Base-by-base conservation (phyloP, 2,888 invertebrate genomes). In the Spilarctia lutea region DNA sequence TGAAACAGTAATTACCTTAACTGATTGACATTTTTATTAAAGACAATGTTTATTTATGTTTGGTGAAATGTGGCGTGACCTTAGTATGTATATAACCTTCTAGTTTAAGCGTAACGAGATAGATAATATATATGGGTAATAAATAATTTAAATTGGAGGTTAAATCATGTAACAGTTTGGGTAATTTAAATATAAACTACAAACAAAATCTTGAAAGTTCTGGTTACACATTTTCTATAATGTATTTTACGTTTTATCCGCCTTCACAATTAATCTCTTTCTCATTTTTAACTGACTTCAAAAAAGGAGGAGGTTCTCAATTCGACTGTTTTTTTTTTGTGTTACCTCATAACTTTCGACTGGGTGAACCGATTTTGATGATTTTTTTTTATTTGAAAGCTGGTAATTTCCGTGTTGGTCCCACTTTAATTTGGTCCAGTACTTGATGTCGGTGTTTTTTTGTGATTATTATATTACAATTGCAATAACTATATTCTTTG, bases 141-240 rank as follows among this genome's bases (percentile, higher is more conserved):
- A 66, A 77, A 72, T 81, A 83, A 86, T 87, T 85, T 82, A n/a
- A 78, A 39, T 70, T 66, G 66, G 78, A 79, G 78, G 81, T 80
- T 67, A 33, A 45, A 16, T 42, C n/a, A 66, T 24, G 52, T 52
- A 24, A 52, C 18, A 48, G 20, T 52, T 52, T 63, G 65, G 20
- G 60, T 65, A 35, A 33, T 68, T 18, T 60, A 18, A 42, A 67
- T 35, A 33, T 48, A 48, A 48, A 20, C 20, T 48, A 20, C 48
- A 24, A 48, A 48, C 20, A 48, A 48, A 20, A 7, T 24, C 48
- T 48, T 48, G 3, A 48, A 48, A 24, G 20, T 48, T 45, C 8
- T 56, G n/a, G 52, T 52, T 52, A 52, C 24, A 24, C 8, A 52
- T 52, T 48, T 18, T 48, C 48, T 48, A 18, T 18, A n/a, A n/a